phyloP scores from a whole-genome alignment of 2,797 vertebrate genomes.

The Pitangus sulphuratus region DNA sequence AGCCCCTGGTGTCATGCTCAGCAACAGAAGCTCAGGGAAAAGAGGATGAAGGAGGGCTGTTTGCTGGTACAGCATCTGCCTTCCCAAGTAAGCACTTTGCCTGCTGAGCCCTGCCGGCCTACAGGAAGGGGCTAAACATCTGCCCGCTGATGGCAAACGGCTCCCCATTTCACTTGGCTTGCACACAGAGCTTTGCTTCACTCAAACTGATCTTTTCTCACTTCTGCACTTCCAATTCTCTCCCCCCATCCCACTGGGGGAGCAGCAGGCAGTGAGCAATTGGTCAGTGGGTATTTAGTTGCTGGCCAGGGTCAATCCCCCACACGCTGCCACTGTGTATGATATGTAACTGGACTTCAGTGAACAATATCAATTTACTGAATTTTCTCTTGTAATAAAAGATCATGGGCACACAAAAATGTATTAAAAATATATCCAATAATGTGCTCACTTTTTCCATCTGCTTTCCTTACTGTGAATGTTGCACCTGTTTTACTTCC shows the following conservation, averaged over 20 bases:
- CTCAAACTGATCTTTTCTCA: neutral
- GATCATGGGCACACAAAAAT: neutral
- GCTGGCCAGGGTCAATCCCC: neutral
- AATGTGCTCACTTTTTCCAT: neutral
- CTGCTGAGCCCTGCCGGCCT: neutral
- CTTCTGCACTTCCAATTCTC: neutral
- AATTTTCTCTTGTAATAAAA: neutral
- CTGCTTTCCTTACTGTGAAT: neutral
- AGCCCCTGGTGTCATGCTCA: fast-evolving
- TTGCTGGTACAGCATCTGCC: fast-evolving
- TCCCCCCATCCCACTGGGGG: neutral
- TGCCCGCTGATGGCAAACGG: neutral
- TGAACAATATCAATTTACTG: neutral
- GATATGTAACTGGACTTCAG: neutral
- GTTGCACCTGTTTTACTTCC: neutral
- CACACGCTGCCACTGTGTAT: neutral
- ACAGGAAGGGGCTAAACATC: neutral
- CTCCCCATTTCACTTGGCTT: neutral
- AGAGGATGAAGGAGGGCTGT: neutral
- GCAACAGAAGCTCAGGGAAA: neutral
- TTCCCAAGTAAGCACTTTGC: neutral
- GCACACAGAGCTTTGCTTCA: neutral
- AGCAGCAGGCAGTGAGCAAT: neutral
- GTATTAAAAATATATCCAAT: neutral
- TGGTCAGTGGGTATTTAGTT: neutral